Evolutionary conservation across 2,113 vertebrate species (phyloP), one percentile per base, ranked within the genome.

Genomic region (Hippocampus abdominalis): DNA sequence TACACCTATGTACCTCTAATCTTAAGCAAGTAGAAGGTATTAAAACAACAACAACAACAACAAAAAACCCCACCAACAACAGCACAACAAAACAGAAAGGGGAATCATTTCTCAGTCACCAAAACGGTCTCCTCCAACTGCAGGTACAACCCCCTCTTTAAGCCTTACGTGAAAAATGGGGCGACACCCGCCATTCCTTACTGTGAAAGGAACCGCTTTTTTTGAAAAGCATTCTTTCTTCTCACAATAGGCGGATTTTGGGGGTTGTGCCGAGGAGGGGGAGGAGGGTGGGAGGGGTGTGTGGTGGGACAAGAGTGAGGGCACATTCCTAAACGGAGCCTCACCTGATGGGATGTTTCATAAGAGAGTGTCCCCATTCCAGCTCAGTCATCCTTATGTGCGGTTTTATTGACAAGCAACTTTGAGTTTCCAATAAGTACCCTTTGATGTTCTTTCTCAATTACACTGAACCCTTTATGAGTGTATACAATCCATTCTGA

Each of bases 161-260:
- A 65, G 29, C 63, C 44, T 66, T 64, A 12, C 60, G 68, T 75
- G 77, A 80, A 76, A 82, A 65, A 79, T 11, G 44, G 72, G 84
- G 75, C 64, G 72, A 84, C 84, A 82, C 80, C 86, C 66, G 69
- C 76, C 84, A 79, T 88, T 85, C 76, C 49, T 86, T 73, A 74
- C 56, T 32, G 49, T 80, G 76, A 84, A 79, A 81, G 72, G 71
- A 70, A 67, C 48, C 56, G 84, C 79, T 84, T 80, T 84, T 80
- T 87, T 71, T 87, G 73, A 89, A 90, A 89, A 84, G 84, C 77
- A 89, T 88, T 90, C 83, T 81, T 83, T 76, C 69, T 70, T 25
- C 72, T 85, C 71, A 91, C 86, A 91, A 91, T 87, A 60, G 79
- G 72, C 63, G 67, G 64, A 65, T 40, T 42, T 32, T 2, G 53